phyloP scores from a whole-genome alignment of 2,113 vertebrate genomes.

The Phalacrocorax pelagicus region DNA sequence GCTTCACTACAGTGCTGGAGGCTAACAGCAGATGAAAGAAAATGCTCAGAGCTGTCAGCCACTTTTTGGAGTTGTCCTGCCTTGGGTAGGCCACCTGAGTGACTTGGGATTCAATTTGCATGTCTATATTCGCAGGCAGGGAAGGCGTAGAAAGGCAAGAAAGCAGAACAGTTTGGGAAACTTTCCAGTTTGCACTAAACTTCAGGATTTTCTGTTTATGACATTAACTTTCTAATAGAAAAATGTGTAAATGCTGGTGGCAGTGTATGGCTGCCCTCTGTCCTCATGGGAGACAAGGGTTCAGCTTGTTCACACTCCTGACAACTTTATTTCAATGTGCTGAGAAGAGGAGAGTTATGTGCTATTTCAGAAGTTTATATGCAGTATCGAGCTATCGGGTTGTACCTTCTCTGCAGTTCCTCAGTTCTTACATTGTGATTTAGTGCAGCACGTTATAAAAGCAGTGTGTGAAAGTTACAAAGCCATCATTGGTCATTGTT shows the following conservation, averaged over 20 bases:
- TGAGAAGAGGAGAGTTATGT: background rate
- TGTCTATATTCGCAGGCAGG: background rate
- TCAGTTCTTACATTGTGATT: constrained; percentile 12
- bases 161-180: background rate
- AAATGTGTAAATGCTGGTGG: background rate
- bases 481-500: constrained; percentile 52
- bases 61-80: background rate
- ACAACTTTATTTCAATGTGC: background rate
- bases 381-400: accelerated
- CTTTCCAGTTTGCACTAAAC: background rate
- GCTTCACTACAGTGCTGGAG: background rate
- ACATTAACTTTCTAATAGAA: background rate
- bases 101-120: background rate
- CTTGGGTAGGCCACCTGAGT: background rate
- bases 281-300: background rate
- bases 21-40: background rate
- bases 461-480: constrained; percentile 28
- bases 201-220: background rate
- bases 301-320: background rate
- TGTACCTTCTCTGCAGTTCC: background rate
- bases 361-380: background rate
- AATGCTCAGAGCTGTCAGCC: accelerated
- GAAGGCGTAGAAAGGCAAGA: background rate
- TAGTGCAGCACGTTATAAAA: background rate
- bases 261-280: background rate